phyloP scores from a whole-genome alignment of 2,888 invertebrate species.

The Ptychoptera albimana region DNA sequence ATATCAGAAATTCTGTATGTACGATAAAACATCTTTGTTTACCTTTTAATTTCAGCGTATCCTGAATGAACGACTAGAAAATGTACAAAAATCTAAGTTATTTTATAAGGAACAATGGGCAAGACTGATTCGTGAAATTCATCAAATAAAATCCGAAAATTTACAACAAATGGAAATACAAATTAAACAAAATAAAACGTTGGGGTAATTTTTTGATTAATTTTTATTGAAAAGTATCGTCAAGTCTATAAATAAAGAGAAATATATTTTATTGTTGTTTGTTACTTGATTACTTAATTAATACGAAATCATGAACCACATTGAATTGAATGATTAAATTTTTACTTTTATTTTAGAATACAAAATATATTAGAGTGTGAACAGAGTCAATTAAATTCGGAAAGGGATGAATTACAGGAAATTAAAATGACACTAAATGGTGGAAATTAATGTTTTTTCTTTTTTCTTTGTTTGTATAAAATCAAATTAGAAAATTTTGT shows the following conservation, averaged over 20 bases:
- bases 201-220: slow-evolving; percentile 4
- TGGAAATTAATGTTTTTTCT: no score
- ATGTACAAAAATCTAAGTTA: slow-evolving; percentile 46
- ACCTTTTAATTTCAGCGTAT: slow-evolving; percentile 26
- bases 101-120: slow-evolving; percentile 67
- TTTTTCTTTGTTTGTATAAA: no score
- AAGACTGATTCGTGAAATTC: slow-evolving; percentile 48
- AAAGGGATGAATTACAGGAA: neutral
- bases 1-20: no score
- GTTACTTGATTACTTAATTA: no score
- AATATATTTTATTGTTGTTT: no score
- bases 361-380: neutral
- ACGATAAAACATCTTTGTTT: slow-evolving; percentile 1
- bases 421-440: neutral
- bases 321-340: neutral
- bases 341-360: slow-evolving; percentile 6
- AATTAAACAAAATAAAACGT: slow-evolving; percentile 4
- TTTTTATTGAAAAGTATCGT: no score
- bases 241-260: no score
- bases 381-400: neutral
- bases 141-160: slow-evolving; percentile 33
- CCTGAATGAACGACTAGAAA: slow-evolving; percentile 46
- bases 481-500: no score
- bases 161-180: slow-evolving; percentile 8
- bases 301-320: slow-evolving; percentile 9